These are phyloP conservation scores for Sebastes hopkinsi DNA, from an alignment of 2,797 vertebrate species.

Conservation along the genomic window DNA sequence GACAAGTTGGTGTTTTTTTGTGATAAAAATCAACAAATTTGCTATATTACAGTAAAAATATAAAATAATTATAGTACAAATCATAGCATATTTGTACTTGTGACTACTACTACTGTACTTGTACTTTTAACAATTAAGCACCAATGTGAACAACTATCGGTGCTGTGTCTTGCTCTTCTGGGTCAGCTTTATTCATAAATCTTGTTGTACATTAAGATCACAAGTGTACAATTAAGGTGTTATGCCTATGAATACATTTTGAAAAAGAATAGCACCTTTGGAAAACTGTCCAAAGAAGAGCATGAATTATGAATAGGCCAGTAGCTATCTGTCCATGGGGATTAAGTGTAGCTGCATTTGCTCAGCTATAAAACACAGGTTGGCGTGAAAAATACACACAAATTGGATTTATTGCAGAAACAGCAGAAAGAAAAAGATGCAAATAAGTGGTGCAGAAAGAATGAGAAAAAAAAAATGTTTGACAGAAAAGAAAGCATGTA, in stretches of 20 bases:
- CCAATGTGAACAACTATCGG: constrained; percentile 3
- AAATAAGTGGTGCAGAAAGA: background rate
- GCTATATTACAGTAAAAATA: background rate
- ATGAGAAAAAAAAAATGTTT: background rate
- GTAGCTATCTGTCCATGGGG: constrained; percentile 35
- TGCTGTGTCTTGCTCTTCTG: constrained; percentile 10
- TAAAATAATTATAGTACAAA: background rate
- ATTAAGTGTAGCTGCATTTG: constrained; percentile 41
- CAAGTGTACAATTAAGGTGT: constrained; percentile 35
- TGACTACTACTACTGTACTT: too few relatives aligned
- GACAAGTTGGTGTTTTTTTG: background rate
- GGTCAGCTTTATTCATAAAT: constrained; percentile 33
- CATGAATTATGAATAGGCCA: constrained; percentile 49
- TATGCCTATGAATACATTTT: constrained; percentile 14
- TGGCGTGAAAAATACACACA: constrained; percentile 17
- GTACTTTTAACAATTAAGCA: background rate
- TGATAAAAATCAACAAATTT: too few relatives aligned
- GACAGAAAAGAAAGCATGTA: background rate
- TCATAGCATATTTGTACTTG: background rate
- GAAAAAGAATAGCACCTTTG: constrained; percentile 23
- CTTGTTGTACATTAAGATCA: constrained; percentile 24
- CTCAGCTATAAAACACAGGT: constrained; percentile 13
- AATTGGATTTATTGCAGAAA: constrained; percentile 25
- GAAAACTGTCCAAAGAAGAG: constrained; percentile 22
- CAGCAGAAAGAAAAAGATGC: background rate